A percentile compares a stretch with the other conserved stretches of the same genome.
These are phyloP conservation scores for Metaphire vulgaris DNA, from an alignment of 1,140 invertebrate genomes.

Conservation along the genomic window DNA sequence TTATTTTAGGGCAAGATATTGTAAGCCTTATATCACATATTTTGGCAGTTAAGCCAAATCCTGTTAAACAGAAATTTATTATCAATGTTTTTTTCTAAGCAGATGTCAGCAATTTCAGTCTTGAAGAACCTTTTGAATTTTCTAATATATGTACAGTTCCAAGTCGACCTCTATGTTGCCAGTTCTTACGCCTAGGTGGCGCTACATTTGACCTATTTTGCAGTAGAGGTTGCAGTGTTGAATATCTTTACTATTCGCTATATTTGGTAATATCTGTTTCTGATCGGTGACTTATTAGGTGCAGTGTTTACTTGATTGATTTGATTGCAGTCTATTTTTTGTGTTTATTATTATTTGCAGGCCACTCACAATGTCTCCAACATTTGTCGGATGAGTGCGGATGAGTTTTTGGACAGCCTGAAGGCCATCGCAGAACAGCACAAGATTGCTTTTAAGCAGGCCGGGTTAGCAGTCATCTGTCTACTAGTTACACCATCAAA, in stretches of 20 bases:
- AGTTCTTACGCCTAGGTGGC: not conserved
- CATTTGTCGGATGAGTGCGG: slow-evolving; percentile 61
- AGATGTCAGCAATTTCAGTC: no score
- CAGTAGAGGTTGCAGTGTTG: not conserved
- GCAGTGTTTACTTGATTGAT: slow-evolving; percentile 23
- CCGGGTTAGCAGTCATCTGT: slow-evolving; percentile 59
- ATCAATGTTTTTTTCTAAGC: no score
- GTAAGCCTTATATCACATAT: no score
- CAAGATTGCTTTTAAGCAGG: slow-evolving; percentile 64
- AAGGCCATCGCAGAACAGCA: slow-evolving; percentile 61
- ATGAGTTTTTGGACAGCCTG: slow-evolving; percentile 61
- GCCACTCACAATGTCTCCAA: slow-evolving; percentile 68
- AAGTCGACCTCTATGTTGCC: no score
- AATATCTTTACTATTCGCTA: not conserved
- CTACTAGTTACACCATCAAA: not conserved
- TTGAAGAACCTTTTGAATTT: no score
- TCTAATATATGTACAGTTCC: no score
- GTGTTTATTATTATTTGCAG: no score
- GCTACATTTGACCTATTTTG: not conserved
- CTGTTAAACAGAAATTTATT: no score
- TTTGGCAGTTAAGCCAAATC: no score
- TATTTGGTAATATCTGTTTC: not conserved
- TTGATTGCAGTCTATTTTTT: no score
- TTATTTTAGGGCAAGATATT: no score
- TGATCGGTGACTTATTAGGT: not conserved